Percentiles rank a stretch among this genome's conserved stretches.
Evolutionary conservation across 2,113 vertebrate species (phyloP).

Genomic region (Leucoraja erinaceus): DNA sequence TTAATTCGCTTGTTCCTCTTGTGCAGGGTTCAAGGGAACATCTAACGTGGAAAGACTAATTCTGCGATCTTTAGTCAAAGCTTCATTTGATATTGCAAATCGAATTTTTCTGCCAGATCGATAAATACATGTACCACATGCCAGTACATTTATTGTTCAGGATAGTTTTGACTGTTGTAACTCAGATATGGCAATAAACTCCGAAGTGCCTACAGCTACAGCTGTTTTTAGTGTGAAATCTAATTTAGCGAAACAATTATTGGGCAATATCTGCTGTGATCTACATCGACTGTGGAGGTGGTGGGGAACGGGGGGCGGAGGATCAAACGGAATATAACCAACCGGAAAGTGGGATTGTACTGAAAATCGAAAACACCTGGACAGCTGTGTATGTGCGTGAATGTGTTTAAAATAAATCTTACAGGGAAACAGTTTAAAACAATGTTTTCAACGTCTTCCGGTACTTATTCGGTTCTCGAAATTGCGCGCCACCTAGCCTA

Average conservation of each 20-base stretch:
- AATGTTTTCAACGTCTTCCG: neutral
- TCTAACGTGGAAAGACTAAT: neutral
- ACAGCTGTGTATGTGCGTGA: slow-evolving; percentile 3
- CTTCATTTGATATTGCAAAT: slow-evolving; percentile 37
- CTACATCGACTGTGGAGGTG: neutral
- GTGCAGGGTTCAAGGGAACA: neutral
- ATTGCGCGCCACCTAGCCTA: slow-evolving; percentile 93
- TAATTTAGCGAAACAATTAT: neutral
- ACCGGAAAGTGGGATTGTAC: neutral
- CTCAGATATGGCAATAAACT: neutral
- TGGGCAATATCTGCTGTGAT: neutral
- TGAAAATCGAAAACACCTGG: slow-evolving; percentile 28
- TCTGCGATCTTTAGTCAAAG: slow-evolving; percentile 37
- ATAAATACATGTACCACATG: neutral
- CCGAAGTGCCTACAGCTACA: neutral
- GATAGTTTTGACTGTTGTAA: slow-evolving; percentile 1
- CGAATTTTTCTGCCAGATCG: slow-evolving; percentile 35
- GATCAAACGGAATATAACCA: slow-evolving; percentile 8
- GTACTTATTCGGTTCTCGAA: neutral
- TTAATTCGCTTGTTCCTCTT: neutral
- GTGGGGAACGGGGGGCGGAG: neutral
- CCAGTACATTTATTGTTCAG: neutral
- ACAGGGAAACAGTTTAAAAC: slow-evolving; percentile 21
- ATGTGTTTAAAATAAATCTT: slow-evolving; percentile 37
- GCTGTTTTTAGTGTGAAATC: neutral